These are phyloP conservation scores for Dendrolimus punctatus DNA, from an alignment of 1,140 invertebrate species.

Conservation along the genomic window DNA sequence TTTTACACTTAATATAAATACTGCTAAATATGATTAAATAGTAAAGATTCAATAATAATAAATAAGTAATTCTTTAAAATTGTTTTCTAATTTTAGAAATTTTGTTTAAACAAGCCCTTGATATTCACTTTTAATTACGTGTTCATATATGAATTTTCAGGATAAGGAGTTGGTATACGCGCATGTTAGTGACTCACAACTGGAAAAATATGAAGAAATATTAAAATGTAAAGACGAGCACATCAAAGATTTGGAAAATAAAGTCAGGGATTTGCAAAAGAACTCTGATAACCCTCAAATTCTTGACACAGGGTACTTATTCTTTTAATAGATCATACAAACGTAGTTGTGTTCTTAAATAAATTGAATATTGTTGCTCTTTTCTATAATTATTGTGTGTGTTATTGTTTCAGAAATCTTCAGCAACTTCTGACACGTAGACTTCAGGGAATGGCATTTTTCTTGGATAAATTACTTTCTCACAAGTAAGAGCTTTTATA, in stretches of 20 bases:
- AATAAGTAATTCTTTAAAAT: too few species aligned
- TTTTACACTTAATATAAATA: too few species aligned
- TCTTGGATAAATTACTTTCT: conserved; percentile 79
- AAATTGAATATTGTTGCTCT: conserved; percentile 2
- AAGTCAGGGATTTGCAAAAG: conserved; percentile 48
- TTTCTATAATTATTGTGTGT: neutral
- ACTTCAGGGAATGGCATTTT: conserved; percentile 80
- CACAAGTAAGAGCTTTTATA: conserved; percentile 66
- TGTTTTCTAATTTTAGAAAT: too few species aligned
- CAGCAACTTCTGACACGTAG: conserved; percentile 74
- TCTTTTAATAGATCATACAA: neutral
- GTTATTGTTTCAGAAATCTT: conserved; percentile 51
- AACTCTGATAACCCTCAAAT: conserved; percentile 36
- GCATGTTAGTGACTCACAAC: conserved; percentile 50
- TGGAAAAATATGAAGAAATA: conserved; percentile 64
- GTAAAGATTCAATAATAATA: too few species aligned
- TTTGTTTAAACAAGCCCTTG: too few species aligned
- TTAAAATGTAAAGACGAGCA: conserved; percentile 65
- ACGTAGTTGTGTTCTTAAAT: neutral
- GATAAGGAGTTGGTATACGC: conserved; percentile 53
- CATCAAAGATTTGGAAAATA: conserved; percentile 56
- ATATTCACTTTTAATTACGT: too few species aligned
- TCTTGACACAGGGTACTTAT: conserved; percentile 35
- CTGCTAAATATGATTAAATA: too few species aligned
- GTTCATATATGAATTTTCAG: conserved; percentile 21